These are phyloP conservation scores for Spilogale gracilis DNA, from an alignment of 2,113 vertebrate genomes.

Conservation along the genomic window DNA sequence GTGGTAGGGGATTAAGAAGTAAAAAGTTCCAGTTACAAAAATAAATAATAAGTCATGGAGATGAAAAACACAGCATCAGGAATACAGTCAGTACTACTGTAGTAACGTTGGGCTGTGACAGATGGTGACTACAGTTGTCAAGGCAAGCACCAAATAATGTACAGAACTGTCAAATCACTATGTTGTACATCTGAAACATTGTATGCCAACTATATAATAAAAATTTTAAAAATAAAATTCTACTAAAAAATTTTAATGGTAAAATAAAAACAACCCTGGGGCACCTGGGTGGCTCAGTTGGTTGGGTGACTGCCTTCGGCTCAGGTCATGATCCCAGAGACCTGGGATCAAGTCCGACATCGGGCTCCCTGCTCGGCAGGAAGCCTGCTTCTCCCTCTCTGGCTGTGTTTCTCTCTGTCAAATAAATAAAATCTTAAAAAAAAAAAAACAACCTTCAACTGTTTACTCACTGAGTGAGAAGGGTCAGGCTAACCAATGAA, in stretches of 20 bases:
- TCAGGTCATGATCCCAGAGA: no score
- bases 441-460: background rate
- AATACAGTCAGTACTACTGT: background rate
- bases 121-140: background rate
- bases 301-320: no score
- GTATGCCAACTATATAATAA: background rate
- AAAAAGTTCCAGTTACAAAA: background rate
- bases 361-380: no score
- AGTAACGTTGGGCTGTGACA: background rate
- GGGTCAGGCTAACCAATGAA: background rate
- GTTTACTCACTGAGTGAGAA: background rate
- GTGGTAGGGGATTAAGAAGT: background rate
- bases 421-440: no score
- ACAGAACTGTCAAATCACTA: background rate
- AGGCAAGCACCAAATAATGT: background rate
- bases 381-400: no score
- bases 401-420: no score
- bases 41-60: background rate
- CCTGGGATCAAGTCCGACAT: no score
- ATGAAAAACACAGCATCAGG: background rate
- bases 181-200: background rate
- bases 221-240: background rate
- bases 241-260: background rate
- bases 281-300: no score
- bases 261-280: background rate